Evolutionary conservation across 2,888 invertebrate species (phyloP).

Genomic region (Tipula vernalis): DNA sequence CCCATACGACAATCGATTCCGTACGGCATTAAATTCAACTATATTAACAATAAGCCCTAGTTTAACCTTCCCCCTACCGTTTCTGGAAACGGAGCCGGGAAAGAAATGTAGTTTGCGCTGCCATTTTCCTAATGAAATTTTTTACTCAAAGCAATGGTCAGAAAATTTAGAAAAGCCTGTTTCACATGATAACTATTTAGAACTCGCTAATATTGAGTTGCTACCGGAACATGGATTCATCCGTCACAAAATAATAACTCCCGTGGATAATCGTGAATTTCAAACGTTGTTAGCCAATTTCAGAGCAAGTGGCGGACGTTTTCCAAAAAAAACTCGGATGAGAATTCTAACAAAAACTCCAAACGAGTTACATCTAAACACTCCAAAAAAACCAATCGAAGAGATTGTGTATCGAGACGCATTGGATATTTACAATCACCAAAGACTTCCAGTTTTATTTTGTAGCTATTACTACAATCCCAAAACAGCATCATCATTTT

Average conservation of each 20-base stretch:
- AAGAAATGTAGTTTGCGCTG: conserved; percentile 57
- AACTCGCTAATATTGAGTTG: conserved; percentile 21
- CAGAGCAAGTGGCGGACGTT: conserved; percentile 69
- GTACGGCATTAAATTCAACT: conserved; percentile 60
- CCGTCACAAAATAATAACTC: conserved; percentile 50
- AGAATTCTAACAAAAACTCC: conserved; percentile 15
- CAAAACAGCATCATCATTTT: conserved; percentile 32
- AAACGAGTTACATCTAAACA: conserved; percentile 17
- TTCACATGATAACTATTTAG: conserved; percentile 18
- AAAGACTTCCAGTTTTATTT: conserved; percentile 76
- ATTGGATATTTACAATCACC: conserved; percentile 68
- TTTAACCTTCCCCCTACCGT: conserved; percentile 72
- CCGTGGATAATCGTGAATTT: conserved; percentile 49
- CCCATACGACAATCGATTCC: conserved; percentile 52
- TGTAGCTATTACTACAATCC: conserved; percentile 48
- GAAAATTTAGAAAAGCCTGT: conserved; percentile 27
- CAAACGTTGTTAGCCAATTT: conserved; percentile 71
- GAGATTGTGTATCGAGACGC: conserved; percentile 45
- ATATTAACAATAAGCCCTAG: conserved; percentile 78
- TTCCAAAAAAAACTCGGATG: conserved; percentile 29
- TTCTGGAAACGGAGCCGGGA: conserved; percentile 74
- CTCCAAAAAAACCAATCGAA: conserved; percentile 22
- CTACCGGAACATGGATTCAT: conserved; percentile 64
- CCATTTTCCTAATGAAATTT: conserved; percentile 61
- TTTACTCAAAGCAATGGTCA: conserved; percentile 51